These are phyloP conservation scores for Micrasema minimum DNA, from an alignment of 1,140 invertebrate species.

Conservation along the genomic window DNA sequence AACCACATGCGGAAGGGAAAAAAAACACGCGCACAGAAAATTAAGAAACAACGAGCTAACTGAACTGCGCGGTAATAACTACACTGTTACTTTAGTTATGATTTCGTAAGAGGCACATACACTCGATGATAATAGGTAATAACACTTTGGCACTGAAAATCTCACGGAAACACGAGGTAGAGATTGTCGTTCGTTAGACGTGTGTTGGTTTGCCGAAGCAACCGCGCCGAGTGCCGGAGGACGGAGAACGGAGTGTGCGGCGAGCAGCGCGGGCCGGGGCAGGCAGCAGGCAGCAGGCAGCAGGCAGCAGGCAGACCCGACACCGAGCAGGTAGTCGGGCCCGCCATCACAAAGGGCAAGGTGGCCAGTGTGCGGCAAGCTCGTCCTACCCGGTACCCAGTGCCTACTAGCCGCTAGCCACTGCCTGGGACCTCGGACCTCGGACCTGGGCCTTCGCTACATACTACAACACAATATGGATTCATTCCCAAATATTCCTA, in stretches of 20 bases:
- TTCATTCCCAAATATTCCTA: too few relatives aligned
- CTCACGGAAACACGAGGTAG: too few relatives aligned
- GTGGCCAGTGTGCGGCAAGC: conserved; percentile 10
- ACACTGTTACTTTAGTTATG: background rate
- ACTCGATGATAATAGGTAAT: too few relatives aligned
- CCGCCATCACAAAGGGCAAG: conserved; percentile 27
- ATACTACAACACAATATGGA: too few relatives aligned
- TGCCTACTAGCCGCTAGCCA: background rate
- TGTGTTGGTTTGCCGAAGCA: conserved; percentile 22
- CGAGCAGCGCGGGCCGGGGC: background rate
- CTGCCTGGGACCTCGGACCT: background rate
- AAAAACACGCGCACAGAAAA: conserved; percentile 1
- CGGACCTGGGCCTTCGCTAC: too few relatives aligned
- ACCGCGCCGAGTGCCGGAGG: conserved; percentile 10
- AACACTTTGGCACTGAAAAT: too few relatives aligned
- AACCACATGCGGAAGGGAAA: conserved; percentile 8
- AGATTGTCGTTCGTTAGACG: background rate
- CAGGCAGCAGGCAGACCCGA: background rate
- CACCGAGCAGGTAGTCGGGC: conserved; percentile 21
- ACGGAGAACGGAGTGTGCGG: background rate
- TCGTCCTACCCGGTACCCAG: background rate
- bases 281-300: background rate
- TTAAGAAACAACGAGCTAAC: background rate
- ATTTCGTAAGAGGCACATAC: too few relatives aligned
- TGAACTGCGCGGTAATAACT: background rate